phyloP scores from a whole-genome alignment of 1,140 invertebrate genomes.

The Alviniconcha marisindica region DNA sequence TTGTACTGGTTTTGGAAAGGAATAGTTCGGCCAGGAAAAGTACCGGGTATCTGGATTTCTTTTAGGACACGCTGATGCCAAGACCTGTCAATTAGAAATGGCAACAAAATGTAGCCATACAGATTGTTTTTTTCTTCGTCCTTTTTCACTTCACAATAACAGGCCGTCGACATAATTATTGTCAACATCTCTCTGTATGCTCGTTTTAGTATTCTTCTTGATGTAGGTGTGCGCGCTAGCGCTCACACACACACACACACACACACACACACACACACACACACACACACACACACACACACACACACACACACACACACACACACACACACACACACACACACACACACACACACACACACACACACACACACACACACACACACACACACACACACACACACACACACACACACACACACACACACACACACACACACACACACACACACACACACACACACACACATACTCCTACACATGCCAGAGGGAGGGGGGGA shows the following conservation, averaged over 20 bases:
- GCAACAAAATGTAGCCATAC: too few species aligned
- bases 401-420: neutral
- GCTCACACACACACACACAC: neutral
- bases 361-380: neutral
- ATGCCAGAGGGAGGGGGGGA: too few species aligned
- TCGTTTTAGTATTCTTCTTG: too few species aligned
- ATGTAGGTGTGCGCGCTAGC: neutral
- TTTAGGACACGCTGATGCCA: too few species aligned
- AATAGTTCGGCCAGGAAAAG: too few species aligned
- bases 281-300: neutral
- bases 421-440: constrained; percentile 1
- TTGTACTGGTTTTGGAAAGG: too few species aligned
- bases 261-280: neutral
- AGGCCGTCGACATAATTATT: too few species aligned
- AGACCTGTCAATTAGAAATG: too few species aligned
- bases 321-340: constrained; percentile 10
- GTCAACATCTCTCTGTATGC: too few species aligned
- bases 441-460: neutral
- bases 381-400: neutral
- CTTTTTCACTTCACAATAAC: too few species aligned
- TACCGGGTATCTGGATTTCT: too few species aligned
- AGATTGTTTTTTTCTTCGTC: too few species aligned
- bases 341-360: neutral
- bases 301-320: neutral
- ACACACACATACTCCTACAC: neutral